Base-by-base conservation (phyloP, 2,888 invertebrate species). In the Thymelicus sylvestris region DNA sequence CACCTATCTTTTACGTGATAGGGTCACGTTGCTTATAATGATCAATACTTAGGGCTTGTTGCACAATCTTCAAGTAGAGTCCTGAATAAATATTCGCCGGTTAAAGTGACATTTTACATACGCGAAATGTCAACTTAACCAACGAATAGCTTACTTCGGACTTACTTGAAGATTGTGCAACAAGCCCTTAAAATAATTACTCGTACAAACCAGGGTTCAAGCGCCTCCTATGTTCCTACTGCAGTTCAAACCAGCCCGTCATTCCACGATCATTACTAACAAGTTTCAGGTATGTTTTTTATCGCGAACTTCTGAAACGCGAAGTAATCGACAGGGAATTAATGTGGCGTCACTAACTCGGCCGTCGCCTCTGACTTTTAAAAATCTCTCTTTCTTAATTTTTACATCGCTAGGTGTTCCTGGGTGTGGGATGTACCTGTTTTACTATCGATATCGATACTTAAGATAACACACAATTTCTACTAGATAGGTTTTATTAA, bases 281-380 rank as follows among this genome's bases (percentile, higher is more conserved):
- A 74, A 79, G 75, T 77, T 79, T 77, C 83, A 84, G 84, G 78
- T 83, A 75, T 73, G 74, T 84, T 84, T 44, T 84, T 86, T 85
- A 75, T 79, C 82, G 70, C 70, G 55, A 78, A 80, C 75, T 76
- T 76, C 77, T 62, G 71, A 73, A 74, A 74, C 74, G 71, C 78
- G 76, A 73, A 87, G 90, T 86, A 90, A 92, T 91, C 91, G 92
- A 91, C 90, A 86, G 83, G 82, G 86, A 86, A 93, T 92, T 92
- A 93, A 93, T 93, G 93, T 93, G 91, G 89, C 92, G 92, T 84
- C 91, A 90, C 92, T 92, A 93, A 93, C 92, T 90, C 87, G 86
- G 74, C 80, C 82, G 84, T 83, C 82, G 85, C 80, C 85, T 81
- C 85, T 81, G 83, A 84, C 78, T 85, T 87, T 85, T 85, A 85